Base-by-base conservation (phyloP, 2,888 invertebrate genomes). In the Sphaerophoria rueppellii region DNA sequence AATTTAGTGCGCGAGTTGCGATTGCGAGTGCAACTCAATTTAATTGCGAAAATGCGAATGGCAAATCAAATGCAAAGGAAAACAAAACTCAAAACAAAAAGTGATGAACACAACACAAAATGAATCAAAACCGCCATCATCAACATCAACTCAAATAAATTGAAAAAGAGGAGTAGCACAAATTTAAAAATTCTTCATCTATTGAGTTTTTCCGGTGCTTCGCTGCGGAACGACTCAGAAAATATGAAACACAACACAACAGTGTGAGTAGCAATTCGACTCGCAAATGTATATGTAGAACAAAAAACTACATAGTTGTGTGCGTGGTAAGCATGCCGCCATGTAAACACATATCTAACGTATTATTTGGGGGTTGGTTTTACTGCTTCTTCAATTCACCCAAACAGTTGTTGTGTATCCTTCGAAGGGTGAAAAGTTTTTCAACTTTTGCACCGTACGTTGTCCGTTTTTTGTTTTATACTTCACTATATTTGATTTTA, bases 391-490 rank as follows among this genome's bases (percentile, higher is more conserved):
- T 88, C 87, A 87, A 88, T 89, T 89, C 88, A 88, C 88, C 88
- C 89, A 88, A 90, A 89, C 91, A 91, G 91, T 91, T 91, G 91
- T 91, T 91, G 91, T 92, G 91, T 91, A 91, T 91, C 91, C 91
- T 92, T 91, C 92, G 91, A 90, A 90, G 91, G 91, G 91, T 91
- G 91, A 90, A 91, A 90, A 90, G 89, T 91, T 90, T 89, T 88
- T 81, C 89, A 89, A 90, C 89, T 90, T 90, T 90, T 88, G 88
- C 89, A 89, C 89, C 90, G 90, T 88, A 88, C 88, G 88, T 88
- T 89, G 88, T 88, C 87, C 88, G 88, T 88, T 88, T 87, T 88
- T 88, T 81, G 77, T 87, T 87, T 87, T 65, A 24, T 24, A 82
- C 77, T 87, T 86, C 79, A 87, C 86, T 78, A 86, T 78, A 86